Percentiles rank a stretch among this genome's conserved stretches.
phyloP scores from a whole-genome alignment of 2,797 vertebrate genomes.

The Malacoraja senta region DNA sequence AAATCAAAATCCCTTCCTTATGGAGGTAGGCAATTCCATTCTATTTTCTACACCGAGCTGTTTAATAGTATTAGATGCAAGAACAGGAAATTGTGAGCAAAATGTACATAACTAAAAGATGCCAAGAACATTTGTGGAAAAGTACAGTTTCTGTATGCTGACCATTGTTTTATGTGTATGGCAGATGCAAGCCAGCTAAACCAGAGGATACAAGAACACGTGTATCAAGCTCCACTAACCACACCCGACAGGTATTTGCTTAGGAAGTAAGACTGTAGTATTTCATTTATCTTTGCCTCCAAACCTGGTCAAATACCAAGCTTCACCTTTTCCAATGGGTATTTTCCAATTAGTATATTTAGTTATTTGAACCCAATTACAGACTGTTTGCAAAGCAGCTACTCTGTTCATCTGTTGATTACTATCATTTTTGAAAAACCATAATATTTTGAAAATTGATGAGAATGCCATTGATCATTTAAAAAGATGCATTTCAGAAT shows the following conservation, averaged over 20 bases:
- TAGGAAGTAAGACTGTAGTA: background rate
- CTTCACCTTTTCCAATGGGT: background rate
- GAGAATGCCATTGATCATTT: background rate
- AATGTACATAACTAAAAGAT: background rate
- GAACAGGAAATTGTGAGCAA: background rate
- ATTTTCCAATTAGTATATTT: background rate
- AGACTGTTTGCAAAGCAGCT: background rate
- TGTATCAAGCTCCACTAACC: conserved; percentile 74
- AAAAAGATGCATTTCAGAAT: background rate
- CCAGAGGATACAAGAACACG: conserved; percentile 73
- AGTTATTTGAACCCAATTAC: background rate
- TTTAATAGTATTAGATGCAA: background rate
- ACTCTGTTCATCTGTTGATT: background rate
- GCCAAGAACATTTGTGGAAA: background rate
- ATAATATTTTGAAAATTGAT: background rate
- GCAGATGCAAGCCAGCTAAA: conserved; percentile 82
- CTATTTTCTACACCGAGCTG: too few species aligned
- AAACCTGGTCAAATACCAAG: background rate
- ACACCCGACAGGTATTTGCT: conserved; percentile 49
- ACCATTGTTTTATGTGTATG: conserved; percentile 43
- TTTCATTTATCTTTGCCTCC: background rate
- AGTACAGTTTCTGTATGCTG: background rate
- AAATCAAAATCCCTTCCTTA: background rate
- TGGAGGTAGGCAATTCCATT: background rate
- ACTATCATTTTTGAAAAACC: background rate